Conservation (phyloP, 2,888 invertebrate genomes). For the Mylabris sibirica region DNA sequence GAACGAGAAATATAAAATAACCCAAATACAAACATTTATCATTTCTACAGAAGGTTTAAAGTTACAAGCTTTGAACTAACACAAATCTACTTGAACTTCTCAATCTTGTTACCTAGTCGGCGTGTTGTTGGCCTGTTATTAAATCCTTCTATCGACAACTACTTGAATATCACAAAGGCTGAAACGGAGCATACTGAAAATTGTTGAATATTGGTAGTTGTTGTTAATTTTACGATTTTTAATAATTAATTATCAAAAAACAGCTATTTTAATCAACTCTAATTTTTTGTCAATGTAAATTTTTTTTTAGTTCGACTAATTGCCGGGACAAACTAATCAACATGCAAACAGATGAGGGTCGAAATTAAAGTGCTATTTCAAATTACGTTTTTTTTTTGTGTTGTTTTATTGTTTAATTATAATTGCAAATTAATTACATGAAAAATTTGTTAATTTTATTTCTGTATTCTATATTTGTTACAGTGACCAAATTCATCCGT, state of each 20-base stretch:
- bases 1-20: not conserved
- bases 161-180: not conserved
- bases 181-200: not conserved
- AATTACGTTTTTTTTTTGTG: not conserved
- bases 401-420: not conserved
- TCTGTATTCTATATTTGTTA: constrained; percentile 64
- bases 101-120: not conserved
- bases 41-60: not conserved
- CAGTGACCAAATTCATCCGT: constrained; percentile 97
- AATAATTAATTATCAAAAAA: too few species aligned
- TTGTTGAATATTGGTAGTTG: not conserved
- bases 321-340: not conserved
- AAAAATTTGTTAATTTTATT: not conserved
- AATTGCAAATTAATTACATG: not conserved
- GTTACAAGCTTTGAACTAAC: not conserved
- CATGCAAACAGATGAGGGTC: not conserved
- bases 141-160: not conserved
- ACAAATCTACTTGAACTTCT: not conserved
- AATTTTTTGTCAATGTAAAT: not conserved
- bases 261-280: not conserved
- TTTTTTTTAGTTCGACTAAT: not conserved
- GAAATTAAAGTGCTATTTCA: not conserved
- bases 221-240: too few species aligned
- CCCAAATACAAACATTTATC: not conserved
- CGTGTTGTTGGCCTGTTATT: not conserved